phyloP scores from a whole-genome alignment of 1,140 invertebrate species.

The Plutomurus gul region DNA sequence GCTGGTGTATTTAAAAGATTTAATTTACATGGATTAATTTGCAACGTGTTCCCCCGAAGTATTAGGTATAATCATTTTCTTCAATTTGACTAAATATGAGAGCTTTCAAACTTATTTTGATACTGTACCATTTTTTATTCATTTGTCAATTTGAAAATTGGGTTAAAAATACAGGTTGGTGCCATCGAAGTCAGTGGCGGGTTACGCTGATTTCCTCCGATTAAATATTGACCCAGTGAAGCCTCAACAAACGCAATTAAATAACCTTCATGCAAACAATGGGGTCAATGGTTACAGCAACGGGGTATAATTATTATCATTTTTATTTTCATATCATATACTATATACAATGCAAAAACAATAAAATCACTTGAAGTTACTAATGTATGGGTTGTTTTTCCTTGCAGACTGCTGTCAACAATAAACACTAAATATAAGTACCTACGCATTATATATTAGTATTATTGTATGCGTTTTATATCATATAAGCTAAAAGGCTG shows the following conservation, averaged over 20 bases:
- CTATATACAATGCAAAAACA: not conserved
- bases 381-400: too few species aligned
- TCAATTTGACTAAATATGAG: too few species aligned
- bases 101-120: too few species aligned
- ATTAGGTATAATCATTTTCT: too few species aligned
- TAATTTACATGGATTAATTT: not conserved
- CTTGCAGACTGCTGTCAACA: not conserved
- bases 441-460: not conserved
- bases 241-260: not conserved
- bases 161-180: slow-evolving; percentile 35
- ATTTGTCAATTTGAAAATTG: not conserved
- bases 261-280: not conserved
- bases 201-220: slow-evolving; percentile 44
- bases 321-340: not conserved
- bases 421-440: not conserved
- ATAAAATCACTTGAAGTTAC: not conserved
- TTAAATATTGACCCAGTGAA: slow-evolving; percentile 43
- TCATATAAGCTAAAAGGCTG: too few species aligned
- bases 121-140: not conserved
- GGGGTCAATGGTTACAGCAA: too few species aligned
- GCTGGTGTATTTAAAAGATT: not conserved
- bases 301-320: too few species aligned
- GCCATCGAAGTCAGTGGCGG: slow-evolving; percentile 41
- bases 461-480: too few species aligned
- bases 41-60: too few species aligned